A percentile compares a stretch with the other conserved stretches of the same genome.
Conservation (phyloP, 1,140 invertebrate species). For the Drosophila oshimai region DNA sequence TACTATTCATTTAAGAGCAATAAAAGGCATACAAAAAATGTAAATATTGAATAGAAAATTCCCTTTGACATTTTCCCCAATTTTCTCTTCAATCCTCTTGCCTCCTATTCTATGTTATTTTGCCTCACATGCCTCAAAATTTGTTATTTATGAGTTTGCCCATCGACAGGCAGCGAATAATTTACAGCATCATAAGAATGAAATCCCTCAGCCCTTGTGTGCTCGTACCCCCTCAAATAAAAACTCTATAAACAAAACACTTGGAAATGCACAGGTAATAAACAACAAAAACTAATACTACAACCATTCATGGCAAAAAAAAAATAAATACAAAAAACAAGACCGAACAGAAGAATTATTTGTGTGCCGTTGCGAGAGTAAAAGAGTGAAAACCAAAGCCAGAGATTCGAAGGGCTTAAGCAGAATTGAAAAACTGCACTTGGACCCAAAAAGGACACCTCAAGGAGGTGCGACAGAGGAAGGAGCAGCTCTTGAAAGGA, state of each 20-base stretch:
- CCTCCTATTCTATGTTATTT: neutral
- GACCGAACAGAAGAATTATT: neutral
- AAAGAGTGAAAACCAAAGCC: neutral
- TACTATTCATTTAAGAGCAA: neutral
- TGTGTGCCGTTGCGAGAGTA: too few relatives aligned
- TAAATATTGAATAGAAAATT: constrained; percentile 1
- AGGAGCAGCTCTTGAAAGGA: constrained; percentile 3
- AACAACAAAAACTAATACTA: constrained; percentile 52
- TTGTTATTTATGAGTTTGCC: constrained; percentile 59
- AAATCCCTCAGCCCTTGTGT: neutral
- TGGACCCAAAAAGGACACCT: constrained; percentile 5
- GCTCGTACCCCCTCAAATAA: neutral
- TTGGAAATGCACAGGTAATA: constrained; percentile 61
- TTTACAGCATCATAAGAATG: constrained; percentile 53
- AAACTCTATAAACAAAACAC: constrained; percentile 64
- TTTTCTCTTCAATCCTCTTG: too few relatives aligned
- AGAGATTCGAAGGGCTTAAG: neutral
- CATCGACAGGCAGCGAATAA: constrained; percentile 57
- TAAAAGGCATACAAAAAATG: neutral
- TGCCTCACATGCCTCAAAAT: constrained; percentile 10
- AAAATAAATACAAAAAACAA: neutral
- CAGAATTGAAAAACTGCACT: constrained; percentile 14
- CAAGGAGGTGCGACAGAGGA: neutral
- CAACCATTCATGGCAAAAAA: constrained; percentile 5
- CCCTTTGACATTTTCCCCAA: constrained; percentile 4